Evolutionary conservation across 2,797 vertebrate genomes (phyloP).

Genomic region (Sebastolobus altivelis): DNA sequence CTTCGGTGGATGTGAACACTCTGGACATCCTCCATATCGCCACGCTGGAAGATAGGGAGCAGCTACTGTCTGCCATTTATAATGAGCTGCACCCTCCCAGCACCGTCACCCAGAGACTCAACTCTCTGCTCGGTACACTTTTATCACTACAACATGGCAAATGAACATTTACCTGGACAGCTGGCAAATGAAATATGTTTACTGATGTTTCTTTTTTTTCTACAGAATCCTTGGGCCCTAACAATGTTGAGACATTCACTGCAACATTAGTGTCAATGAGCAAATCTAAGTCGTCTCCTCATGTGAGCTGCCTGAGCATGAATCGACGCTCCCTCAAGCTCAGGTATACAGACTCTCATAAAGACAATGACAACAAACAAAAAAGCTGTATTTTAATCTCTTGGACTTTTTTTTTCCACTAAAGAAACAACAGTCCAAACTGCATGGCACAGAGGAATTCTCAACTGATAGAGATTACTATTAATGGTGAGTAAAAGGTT

Average conservation of each 20-base stretch:
- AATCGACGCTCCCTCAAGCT: constrained; percentile 72
- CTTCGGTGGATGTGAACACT: constrained; percentile 77
- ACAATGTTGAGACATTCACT: constrained; percentile 71
- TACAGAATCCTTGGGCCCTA: constrained; percentile 60
- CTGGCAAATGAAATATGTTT: background rate
- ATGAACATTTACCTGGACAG: background rate
- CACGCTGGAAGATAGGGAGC: constrained; percentile 80
- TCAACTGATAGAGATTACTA: constrained; percentile 73
- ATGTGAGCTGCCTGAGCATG: constrained; percentile 69
- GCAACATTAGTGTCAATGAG: constrained; percentile 71
- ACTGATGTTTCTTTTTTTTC: background rate
- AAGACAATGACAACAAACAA: background rate
- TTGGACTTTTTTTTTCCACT: constrained; percentile 7
- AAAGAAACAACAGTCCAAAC: constrained; percentile 71
- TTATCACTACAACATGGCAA: background rate
- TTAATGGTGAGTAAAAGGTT: constrained; percentile 68
- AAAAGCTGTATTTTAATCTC: background rate
- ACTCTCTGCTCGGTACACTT: constrained; percentile 78
- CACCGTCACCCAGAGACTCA: constrained; percentile 68
- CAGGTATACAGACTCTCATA: constrained; percentile 55
- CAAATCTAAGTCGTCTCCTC: constrained; percentile 72
- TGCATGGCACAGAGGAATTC: constrained; percentile 59
- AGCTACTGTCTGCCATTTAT: constrained; percentile 83
- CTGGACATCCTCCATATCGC: constrained; percentile 81
- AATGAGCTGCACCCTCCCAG: constrained; percentile 82